Evolutionary conservation across 2,113 vertebrate genomes (phyloP), one percentile per base, ranked within the genome.

Genomic region (Cyanoderma ruficeps): DNA sequence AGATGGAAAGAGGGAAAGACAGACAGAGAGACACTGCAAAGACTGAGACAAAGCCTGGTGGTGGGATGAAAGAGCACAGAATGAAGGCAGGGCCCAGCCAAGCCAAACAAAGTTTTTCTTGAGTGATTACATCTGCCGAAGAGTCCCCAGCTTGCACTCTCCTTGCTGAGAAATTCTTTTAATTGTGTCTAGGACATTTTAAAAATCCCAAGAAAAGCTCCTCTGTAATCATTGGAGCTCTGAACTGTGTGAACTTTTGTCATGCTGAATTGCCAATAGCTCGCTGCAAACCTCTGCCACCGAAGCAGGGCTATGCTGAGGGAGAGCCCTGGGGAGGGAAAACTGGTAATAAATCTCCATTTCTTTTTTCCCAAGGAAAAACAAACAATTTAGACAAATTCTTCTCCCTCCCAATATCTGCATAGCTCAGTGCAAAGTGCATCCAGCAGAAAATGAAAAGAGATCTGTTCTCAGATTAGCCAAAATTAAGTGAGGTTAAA

Each of bases 61-160:
- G 92, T 0, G 0, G 94, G 81, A 95, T 87, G 79, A 93, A 95
- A 97, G 89, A 83, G 69, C 53, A 22, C 2, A 25, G 89, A 94
- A 87, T 1, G 70, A 94, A 76, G 82, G 84, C 87, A 94, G 85
- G 65, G 63, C 78, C 46, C 80, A 68, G 96, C 94, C 96, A 97
- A 97, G 94, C 71, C 96, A 97, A 97, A 97, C 94, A 94, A 86
- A 91, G 83, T 75, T 83, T 90, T 87, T 80, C 96, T 93, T 96
- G 96, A 97, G 92, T 78, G 94, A 96, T 92, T 85, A 83, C 96
- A 97, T 96, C 96, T 97, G 96, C 84, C 7, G 42, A 68, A 97
- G 94, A 95, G 89, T 91, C 94, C 91, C 91, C 87, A 84, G 96
- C 61, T 68, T 95, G 95, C 90, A 85, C 86, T 60, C 93, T 90